phyloP scores from a whole-genome alignment of 2,888 invertebrate genomes.

The Leucoptera coffeella region DNA sequence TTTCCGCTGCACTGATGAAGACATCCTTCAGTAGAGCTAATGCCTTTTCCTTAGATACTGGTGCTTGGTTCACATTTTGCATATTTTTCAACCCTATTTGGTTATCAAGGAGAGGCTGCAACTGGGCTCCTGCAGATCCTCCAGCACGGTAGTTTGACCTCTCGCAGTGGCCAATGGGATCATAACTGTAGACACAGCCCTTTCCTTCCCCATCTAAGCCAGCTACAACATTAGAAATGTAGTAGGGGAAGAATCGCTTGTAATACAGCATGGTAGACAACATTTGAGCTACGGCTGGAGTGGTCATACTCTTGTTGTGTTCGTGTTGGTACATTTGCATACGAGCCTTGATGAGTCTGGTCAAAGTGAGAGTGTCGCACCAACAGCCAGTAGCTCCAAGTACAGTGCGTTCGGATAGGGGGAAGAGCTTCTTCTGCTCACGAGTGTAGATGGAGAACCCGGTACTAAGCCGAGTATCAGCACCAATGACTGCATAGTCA shows the following conservation, averaged over 20 bases:
- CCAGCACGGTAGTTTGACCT: slow-evolving; percentile 78
- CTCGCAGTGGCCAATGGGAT: slow-evolving; percentile 95
- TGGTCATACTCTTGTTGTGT: slow-evolving; percentile 88
- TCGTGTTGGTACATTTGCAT: slow-evolving; percentile 95
- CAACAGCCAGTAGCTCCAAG: slow-evolving; percentile 96
- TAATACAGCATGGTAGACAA: slow-evolving; percentile 93
- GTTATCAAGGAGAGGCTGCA: slow-evolving; percentile 94
- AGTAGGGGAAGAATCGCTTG: slow-evolving; percentile 97
- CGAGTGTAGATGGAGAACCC: slow-evolving; percentile 89
- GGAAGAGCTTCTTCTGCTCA: slow-evolving; percentile 81
- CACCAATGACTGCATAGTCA: slow-evolving; percentile 90
- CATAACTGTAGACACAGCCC: slow-evolving; percentile 93
- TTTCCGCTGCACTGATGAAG: slow-evolving; percentile 95
- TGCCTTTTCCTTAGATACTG: slow-evolving; percentile 75
- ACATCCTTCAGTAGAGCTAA: slow-evolving; percentile 85
- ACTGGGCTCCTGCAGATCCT: slow-evolving; percentile 82
- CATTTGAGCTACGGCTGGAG: slow-evolving; percentile 92
- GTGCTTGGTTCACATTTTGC: slow-evolving; percentile 58
- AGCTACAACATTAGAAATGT: slow-evolving; percentile 89
- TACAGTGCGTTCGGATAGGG: slow-evolving; percentile 75
- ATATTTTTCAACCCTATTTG: slow-evolving; percentile 90
- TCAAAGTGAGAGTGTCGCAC: slow-evolving; percentile 92
- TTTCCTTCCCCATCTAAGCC: slow-evolving; percentile 91
- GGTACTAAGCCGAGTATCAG: slow-evolving; percentile 88
- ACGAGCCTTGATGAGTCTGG: slow-evolving; percentile 74